These are phyloP conservation scores for Hirtodrosophila trivittata DNA, from an alignment of 2,888 invertebrate genomes.

Conservation along the genomic window DNA sequence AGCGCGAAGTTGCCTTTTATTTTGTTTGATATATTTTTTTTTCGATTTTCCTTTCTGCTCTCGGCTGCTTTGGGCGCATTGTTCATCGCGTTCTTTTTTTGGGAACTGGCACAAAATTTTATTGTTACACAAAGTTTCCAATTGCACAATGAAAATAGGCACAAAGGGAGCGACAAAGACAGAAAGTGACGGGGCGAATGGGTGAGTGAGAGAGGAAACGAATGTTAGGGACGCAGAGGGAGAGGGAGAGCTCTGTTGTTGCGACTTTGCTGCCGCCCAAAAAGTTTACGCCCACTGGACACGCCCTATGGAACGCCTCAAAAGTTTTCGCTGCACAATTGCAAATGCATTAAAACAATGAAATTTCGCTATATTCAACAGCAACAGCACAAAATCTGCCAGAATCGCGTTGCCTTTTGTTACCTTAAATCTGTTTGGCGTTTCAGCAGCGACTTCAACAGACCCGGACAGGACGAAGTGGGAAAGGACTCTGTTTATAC, in stretches of 20 bases:
- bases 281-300: conserved; percentile 42
- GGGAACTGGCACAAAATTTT: conserved; percentile 47
- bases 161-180: not conserved
- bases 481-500: too few species aligned
- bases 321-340: conserved; percentile 47
- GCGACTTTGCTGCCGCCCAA: not conserved
- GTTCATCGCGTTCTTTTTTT: conserved; percentile 13
- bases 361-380: conserved; percentile 29
- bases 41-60: conserved; percentile 10
- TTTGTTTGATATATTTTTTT: conserved; percentile 1
- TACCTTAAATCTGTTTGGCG: conserved; percentile 18
- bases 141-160: conserved; percentile 53
- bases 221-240: not conserved
- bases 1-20: conserved; percentile 36
- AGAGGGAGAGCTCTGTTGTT: not conserved
- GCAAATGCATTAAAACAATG: conserved; percentile 65
- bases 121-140: conserved; percentile 68
- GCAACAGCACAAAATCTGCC: conserved; percentile 4
- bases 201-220: too few species aligned
- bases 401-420: conserved; percentile 33
- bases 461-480: too few species aligned
- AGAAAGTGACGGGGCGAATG: too few species aligned
- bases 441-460: conserved; percentile 1
- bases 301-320: conserved; percentile 44
- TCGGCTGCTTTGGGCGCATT: conserved; percentile 28